Evolutionary conservation across 2,888 invertebrate species (phyloP).

Genomic region (Tipula confusa): DNA sequence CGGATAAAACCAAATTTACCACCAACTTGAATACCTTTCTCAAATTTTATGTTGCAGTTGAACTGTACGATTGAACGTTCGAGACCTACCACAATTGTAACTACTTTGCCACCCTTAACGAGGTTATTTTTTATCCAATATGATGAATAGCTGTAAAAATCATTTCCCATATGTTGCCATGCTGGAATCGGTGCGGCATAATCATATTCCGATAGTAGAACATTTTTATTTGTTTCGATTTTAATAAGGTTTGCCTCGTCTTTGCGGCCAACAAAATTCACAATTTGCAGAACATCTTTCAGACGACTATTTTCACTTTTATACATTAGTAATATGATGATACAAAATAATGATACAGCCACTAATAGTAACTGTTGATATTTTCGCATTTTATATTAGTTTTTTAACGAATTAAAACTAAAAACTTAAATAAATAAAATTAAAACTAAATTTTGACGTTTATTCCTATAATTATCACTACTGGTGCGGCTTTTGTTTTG

Average conservation of each 20-base stretch:
- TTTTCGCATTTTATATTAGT: conserved; percentile 64
- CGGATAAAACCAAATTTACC: conserved; percentile 60
- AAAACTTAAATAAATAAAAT: background rate
- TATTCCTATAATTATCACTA: background rate
- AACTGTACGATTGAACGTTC: conserved; percentile 42
- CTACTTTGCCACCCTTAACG: conserved; percentile 45
- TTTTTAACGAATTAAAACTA: background rate
- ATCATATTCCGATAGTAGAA: conserved; percentile 36
- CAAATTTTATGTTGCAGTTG: conserved; percentile 46
- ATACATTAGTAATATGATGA: conserved; percentile 72
- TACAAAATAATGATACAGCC: conserved; percentile 65
- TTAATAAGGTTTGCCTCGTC: conserved; percentile 45
- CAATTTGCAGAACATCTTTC: conserved; percentile 76
- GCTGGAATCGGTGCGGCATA: conserved; percentile 55
- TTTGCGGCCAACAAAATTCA: conserved; percentile 72
- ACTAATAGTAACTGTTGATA: conserved; percentile 75
- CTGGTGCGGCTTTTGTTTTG: background rate
- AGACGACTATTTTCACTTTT: conserved; percentile 80
- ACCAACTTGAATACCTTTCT: conserved; percentile 51
- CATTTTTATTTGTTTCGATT: conserved; percentile 41
- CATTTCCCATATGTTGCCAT: conserved; percentile 57
- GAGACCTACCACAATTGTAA: conserved; percentile 59
- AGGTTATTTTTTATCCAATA: conserved; percentile 53
- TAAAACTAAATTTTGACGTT: background rate
- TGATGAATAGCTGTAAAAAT: conserved; percentile 58